These are phyloP conservation scores for Aelia acuminata DNA, from an alignment of 2,888 invertebrate species.

Conservation along the genomic window DNA sequence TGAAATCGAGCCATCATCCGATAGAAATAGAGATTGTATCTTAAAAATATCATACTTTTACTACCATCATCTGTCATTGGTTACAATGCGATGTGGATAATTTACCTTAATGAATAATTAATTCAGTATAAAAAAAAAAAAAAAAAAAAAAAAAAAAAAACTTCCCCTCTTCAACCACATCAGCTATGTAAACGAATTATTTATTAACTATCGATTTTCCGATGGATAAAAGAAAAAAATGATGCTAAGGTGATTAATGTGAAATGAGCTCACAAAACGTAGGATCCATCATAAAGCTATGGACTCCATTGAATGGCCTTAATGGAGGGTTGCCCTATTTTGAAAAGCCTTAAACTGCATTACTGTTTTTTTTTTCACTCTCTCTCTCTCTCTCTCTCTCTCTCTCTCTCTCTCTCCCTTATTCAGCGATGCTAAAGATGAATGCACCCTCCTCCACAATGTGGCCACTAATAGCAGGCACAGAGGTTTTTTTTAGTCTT, in stretches of 20 bases:
- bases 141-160: no score
- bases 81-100: no score
- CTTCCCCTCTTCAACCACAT: not conserved
- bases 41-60: no score
- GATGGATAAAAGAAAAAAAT: not conserved
- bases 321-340: constrained; percentile 30
- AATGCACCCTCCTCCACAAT: not conserved
- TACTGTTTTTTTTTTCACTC: constrained; percentile 20
- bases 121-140: no score
- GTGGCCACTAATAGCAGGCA: constrained; percentile 7
- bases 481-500: not conserved
- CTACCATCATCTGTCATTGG: no score
- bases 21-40: no score
- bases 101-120: no score
- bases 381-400: not conserved
- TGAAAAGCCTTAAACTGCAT: constrained; percentile 43
- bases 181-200: not conserved
- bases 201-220: not conserved
- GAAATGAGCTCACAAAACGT: not conserved
- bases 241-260: not conserved
- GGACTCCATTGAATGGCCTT: constrained; percentile 8
- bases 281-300: constrained; percentile 2
- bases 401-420: not conserved
- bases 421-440: constrained; percentile 15
- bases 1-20: no score